phyloP scores from a whole-genome alignment of 2,888 invertebrate species.

The Limnephilus auricula region DNA sequence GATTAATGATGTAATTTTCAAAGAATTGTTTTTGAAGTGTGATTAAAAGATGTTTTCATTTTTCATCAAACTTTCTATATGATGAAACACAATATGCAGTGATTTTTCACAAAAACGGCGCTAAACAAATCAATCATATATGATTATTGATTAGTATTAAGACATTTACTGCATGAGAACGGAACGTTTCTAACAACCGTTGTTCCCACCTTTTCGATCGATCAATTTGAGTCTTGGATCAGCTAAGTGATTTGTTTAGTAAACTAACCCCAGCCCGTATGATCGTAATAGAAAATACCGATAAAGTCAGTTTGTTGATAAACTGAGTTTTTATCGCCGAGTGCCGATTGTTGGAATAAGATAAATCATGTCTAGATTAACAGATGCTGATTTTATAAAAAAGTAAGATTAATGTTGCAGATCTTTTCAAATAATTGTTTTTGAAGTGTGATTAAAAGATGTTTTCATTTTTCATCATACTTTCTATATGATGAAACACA shows the following conservation, averaged over 20 bases:
- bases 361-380: neutral
- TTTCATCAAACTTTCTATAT: neutral
- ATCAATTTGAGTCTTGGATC: too few relatives aligned
- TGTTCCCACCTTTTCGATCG: too few relatives aligned
- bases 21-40: too few relatives aligned
- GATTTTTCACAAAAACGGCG: too few relatives aligned
- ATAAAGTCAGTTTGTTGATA: neutral
- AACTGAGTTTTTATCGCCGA: neutral
- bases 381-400: neutral
- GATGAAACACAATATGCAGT: too few relatives aligned
- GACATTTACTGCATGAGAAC: too few relatives aligned
- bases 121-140: too few relatives aligned
- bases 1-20: neutral
- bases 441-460: neutral
- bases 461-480: neutral
- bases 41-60: neutral
- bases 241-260: too few relatives aligned
- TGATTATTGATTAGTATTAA: too few relatives aligned
- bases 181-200: too few relatives aligned
- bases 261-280: too few relatives aligned
- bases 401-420: neutral
- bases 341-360: neutral
- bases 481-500: too few relatives aligned
- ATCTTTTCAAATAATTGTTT: neutral
- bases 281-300: neutral